Evolutionary conservation across 2,113 vertebrate species (phyloP).

Genomic region (Heptranchias perlo): DNA sequence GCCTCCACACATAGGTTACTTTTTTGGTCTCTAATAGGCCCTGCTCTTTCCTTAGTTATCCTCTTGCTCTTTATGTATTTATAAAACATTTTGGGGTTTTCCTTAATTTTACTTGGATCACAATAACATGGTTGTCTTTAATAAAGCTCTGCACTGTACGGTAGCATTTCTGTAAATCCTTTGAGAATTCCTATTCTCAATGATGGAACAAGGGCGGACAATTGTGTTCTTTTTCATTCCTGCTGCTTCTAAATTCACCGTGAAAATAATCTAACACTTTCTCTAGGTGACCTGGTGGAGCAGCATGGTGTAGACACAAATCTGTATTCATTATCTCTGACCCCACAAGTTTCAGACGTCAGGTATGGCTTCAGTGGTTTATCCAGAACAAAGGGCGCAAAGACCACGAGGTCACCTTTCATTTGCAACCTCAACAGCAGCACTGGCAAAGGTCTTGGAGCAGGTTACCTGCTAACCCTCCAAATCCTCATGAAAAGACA

Average conservation of each 20-base stretch:
- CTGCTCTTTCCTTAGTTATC: too few relatives aligned
- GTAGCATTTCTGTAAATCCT: background rate
- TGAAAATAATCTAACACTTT: background rate
- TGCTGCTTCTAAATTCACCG: background rate
- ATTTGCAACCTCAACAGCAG: background rate
- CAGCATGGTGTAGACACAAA: background rate
- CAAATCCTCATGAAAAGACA: background rate
- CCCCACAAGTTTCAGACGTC: background rate
- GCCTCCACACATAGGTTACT: too few relatives aligned
- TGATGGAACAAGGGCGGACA: background rate
- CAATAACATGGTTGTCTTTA: background rate
- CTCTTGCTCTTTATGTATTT: too few relatives aligned
- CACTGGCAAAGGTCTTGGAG: background rate
- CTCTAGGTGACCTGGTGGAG: background rate
- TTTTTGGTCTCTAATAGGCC: too few relatives aligned
- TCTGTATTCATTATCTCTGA: background rate
- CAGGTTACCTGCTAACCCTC: background rate
- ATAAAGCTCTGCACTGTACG: background rate
- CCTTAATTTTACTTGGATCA: too few relatives aligned
- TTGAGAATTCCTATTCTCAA: background rate
- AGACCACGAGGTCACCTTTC: background rate
- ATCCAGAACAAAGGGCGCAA: background rate
- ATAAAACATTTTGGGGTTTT: too few relatives aligned
- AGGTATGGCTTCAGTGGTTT: background rate
- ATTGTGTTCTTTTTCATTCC: background rate